Base-by-base conservation (phyloP, 1,140 invertebrate genomes). In the Palaemon carinicauda region DNA sequence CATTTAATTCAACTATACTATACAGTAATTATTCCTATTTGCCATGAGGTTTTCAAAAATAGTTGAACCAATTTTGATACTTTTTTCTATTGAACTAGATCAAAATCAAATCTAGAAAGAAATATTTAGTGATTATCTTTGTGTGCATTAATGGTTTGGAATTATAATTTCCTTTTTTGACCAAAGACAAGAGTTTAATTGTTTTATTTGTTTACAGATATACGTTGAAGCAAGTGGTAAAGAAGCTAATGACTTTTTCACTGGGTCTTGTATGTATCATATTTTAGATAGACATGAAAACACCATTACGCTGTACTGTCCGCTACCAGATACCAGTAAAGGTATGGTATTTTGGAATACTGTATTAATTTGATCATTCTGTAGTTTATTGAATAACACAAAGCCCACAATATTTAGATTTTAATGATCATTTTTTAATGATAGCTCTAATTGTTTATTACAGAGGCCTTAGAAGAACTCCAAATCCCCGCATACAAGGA, bases 181-280 rank as follows among this genome's bases (percentile, higher is more conserved):
- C 21, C 5, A 27, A 27, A 14, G 73, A 27, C 10, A 80, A 80
- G 80, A 88, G 69, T 50, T 29, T 52, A 33, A 52, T 50, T 78
- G 12, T 87, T 65, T 80, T 31, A n/a, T 89, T 27, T 5, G 69
- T 73, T 89, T 89, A 54, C 89, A 94, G 94, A 93, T 94, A 93
- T 93, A 93, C 93, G 91, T 93, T 24, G 89, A 89, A 60, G 88
- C 88, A 29, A 88, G 82, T 65, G 89, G 86, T 19, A 69, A 41
- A 15, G 89, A 89, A 69, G 27, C 56, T 53, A 85, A 33, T 9
- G 80, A 87, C 69, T 89, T 88, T 75, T 89, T 88, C 41, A 79
- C 69, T 9, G 86, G 88, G n/a, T 89, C 89, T 4, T 69, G 71
- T 15, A 88, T 89, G 88, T 88, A 85, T 53, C 31, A 54, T 75